Base-by-base conservation (phyloP, 2,888 invertebrate genomes). In the Helobdella robusta region DNA sequence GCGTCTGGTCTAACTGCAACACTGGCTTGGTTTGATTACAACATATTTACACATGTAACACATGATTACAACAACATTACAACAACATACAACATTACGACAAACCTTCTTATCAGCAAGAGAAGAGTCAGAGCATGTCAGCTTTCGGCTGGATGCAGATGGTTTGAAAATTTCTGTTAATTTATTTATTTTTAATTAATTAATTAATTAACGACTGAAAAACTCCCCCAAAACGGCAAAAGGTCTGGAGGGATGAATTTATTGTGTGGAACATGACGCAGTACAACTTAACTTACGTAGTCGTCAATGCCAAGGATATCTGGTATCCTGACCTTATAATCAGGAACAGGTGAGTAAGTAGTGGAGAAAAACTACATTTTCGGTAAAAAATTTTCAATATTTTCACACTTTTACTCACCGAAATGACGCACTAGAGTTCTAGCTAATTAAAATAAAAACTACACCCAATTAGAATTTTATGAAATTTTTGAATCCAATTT, bases 271-370 rank as follows among this genome's bases (percentile, higher is more conserved):
- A 44, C 4, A n/a, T 40, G 48, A 15, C 30, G 3, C 34, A 62
- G 18, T 40, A 62, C 50, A 62, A 62, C 62, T 30, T 62, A 15
- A 40, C 62, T 15, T 62, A 62, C 34, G 50, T 62, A 23, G 62
- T 62, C 28, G 62, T 62, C 23, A 32, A 48, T 20, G 62, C 46
- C 0, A 28, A 62, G 25, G 65, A 65, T 34, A 58, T 65, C 11
- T 65, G 65, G 65, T 59, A 65, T 23, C 65, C 65, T 4, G 65
- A 65, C 25, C 36, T 65, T 18, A 59, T 65, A 15, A 46, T 65
- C 20, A 58, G 65, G 23, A 65, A 65, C 34, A 65, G 65, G 65
- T 59, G 8, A 34, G 23, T 23, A 23, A 32, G 6, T 11, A 11
- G 8, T 11, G 8, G 40, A 18, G 40, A 40, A 40, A 40, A 40